Base-by-base conservation (phyloP, 2,113 vertebrate species). In the Ovibos moschatus region DNA sequence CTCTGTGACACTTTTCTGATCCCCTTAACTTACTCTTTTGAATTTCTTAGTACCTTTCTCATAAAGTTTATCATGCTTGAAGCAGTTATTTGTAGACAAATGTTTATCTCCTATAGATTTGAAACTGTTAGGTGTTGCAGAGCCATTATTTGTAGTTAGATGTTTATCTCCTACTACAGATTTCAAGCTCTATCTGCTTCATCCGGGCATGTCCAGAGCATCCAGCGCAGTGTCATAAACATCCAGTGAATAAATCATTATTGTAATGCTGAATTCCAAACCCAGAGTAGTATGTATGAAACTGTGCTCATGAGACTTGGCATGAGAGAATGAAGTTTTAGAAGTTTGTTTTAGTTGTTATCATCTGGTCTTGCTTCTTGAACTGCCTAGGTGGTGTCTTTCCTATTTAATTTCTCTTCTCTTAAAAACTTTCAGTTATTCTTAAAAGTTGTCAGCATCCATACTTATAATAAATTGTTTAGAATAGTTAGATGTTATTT, bases 61-160 rank as follows among this genome's bases (percentile, higher is more conserved):
- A n/a, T 79, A 85, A 71, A 62, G 16, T 76, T 86, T 50, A 53
- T 55, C 25, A 15, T n/a, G 11, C 17, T 93, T 58, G 53, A 33
- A 71, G 91, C 64, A 97, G 30, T 82, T 95, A 64, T 50, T 96
- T 91, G 30, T 93, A 95, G 90, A 55, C n/a, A 78, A 57, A 85
- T 57, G 5, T 92, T 87, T 92, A 85, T 94, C 17, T 91, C 25
- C 33, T 93, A 82, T 57, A 86, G n/a, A 50, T 87, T 92, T 58
- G 74, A 96, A 93, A 79, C 47, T 95, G 51, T 58, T 64, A 87
- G 62, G 40, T 71, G n/a, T n/a, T 71, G 67, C n/a, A 71, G 19
- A 71, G 91, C n/a, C 92, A 30, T 82, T 95, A 74, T 60, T 95
- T 91, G n/a, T 92, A 94, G 87, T 51, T 33, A 76, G 62, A 85